Base-by-base conservation (phyloP, 1,140 invertebrate genomes). In the Ctenoplectra terminalis region DNA sequence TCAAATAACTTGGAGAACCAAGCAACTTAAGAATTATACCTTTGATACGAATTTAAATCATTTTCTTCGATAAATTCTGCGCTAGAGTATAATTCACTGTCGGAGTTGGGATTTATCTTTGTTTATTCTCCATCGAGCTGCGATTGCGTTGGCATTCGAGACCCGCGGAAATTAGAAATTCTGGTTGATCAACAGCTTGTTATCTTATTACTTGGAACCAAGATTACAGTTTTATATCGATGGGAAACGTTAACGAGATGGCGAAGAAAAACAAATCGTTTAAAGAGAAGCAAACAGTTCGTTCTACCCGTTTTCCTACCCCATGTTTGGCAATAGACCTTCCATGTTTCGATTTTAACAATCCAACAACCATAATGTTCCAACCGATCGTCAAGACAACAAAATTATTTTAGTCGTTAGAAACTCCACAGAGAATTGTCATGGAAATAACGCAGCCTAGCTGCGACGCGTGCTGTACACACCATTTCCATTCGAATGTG, bases 401-500 rank as follows among this genome's bases (percentile, higher is more conserved):
- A 23, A 69, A 69, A 69, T 31, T 34, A 31, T 26, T 20, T n/a
- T 34, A 23, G 1, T 43, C 17, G 54, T 31, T 31, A 15, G 23
- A 20, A 20, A 20, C 15, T 11, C n/a, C 2, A 9, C 7, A 2
- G 29, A 13, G 37, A 52, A 56, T 67, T 67, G 34, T 31, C 34
- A 13, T 40, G 26, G 64, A 78, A 23, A 43, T 15, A n/a, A 31
- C 20, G 29, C 17, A 4, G 29, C 8, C 1, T 6, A n/a, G n/a
- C n/a, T n/a, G n/a, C 4, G 26, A 4, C 7, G 29, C 31, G 7
- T 7, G 20, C n/a, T 29, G 13, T n/a, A 40, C 15, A 7, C 1
- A 43, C 54, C 17, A 75, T 58, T 61, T 64, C 48, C 40, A 66
- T 58, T 74, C 52, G 43, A 46, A 52, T 54, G 54, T 61, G 20